Evolutionary conservation across 2,113 vertebrate genomes (phyloP), one percentile per base, ranked within the genome.

Genomic region (Cyanoliseus patagonus): DNA sequence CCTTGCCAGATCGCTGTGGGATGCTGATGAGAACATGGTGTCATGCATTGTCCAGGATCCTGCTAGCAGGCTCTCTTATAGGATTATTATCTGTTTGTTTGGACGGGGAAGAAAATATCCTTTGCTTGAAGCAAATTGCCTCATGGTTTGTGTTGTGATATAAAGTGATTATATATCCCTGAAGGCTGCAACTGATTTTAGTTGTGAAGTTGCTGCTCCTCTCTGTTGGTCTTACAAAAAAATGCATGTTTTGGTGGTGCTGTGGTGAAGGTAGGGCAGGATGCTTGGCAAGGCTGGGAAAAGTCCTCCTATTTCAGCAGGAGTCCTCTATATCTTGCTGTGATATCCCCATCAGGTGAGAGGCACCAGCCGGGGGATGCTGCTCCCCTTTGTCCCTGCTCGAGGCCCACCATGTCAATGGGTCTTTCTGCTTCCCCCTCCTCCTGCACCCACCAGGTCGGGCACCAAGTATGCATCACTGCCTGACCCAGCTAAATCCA

Each of bases 401-500:
- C 2, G 19, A 55, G 4, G 17, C 7, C 25, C 33, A 24, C 24
- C 22, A 25, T 1, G 0, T 6, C 2, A 0, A 5, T 8, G 12
- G 7, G 24, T 73, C 33, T n/a, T 39, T 35, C 59, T 25, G 44
- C 11, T 31, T 23, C 11, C 19, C 4, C 11, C 47, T 63, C 39
- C 24, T 44, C 25, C 37, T 53, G 41, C 22, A n/a, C 57, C 22
- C 63, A 12, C 24, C 42, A 19, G 17, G 8, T 9, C 1, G 0
- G 41, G 27, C 47, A 33, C 39, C 1, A 4, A 49, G 35, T 35
- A 35, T 23, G 20, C 1, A 0, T 23, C 11, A 17, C 42, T 69
- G 42, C 37, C 22, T 3, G 1, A 42, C 68, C n/a, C 53, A 53
- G 39, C 39, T 46, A n/a, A 61, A 4, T 18, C 53, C 4, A 2